Conservation (phyloP, 2,113 vertebrate species). For the Aegotheles bennettii region DNA sequence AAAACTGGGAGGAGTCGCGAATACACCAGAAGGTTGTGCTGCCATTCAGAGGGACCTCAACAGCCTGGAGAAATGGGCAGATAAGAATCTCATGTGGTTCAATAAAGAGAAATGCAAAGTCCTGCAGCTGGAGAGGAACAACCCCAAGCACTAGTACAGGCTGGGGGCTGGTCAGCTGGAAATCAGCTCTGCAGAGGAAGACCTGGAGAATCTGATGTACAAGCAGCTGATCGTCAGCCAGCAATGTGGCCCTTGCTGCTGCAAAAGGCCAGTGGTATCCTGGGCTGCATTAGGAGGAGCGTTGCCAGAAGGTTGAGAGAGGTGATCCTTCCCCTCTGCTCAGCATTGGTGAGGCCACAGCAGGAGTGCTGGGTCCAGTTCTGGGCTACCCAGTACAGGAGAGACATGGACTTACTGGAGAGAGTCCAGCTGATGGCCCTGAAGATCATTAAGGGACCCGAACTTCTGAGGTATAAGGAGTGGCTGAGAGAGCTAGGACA, state of each 20-base stretch:
- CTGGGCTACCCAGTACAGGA: background rate
- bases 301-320: background rate
- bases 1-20: background rate
- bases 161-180: background rate
- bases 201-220: background rate
- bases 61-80: background rate
- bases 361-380: background rate
- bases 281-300: background rate
- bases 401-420: background rate
- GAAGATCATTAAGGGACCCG: background rate
- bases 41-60: background rate
- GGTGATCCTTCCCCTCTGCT: background rate
- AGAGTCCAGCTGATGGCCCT: background rate
- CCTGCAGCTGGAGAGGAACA: background rate
- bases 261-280: too few species aligned
- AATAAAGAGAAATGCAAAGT: background rate
- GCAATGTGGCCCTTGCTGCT: too few species aligned
- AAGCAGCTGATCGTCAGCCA: background rate
- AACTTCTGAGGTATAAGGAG: background rate
- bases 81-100: background rate
- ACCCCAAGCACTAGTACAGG: background rate
- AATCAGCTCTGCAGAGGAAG: background rate
- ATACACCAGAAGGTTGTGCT: background rate
- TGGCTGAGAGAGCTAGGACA: background rate
- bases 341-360: background rate